phyloP scores from a whole-genome alignment of 1,140 invertebrate species.

The Lucilia sericata region DNA sequence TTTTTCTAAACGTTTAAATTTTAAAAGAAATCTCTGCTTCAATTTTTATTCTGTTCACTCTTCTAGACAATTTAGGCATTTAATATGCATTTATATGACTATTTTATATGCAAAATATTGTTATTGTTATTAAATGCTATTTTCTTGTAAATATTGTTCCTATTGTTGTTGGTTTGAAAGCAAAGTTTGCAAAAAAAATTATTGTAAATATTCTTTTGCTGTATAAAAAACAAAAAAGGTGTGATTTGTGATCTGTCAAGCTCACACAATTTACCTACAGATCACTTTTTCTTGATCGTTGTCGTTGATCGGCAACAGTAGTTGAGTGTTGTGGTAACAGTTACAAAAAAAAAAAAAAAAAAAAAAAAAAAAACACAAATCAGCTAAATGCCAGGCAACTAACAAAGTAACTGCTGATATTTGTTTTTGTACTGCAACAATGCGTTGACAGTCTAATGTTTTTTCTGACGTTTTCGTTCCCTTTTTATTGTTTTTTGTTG shows the following conservation, averaged over 20 bases:
- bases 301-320: background rate
- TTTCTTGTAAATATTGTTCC: background rate
- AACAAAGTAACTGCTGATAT: background rate
- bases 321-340: constrained; percentile 8
- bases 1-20: background rate
- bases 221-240: constrained; percentile 38
- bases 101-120: constrained; percentile 4
- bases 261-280: constrained; percentile 34
- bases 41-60: background rate
- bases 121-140: constrained; percentile 11
- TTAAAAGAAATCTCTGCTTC: background rate
- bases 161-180: background rate
- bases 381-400: too few relatives aligned
- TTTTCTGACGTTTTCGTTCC: background rate
- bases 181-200: background rate
- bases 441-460: constrained; percentile 28
- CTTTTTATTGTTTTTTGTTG: background rate
- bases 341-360: background rate
- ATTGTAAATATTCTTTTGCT: background rate
- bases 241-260: constrained; percentile 42
- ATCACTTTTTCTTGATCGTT: constrained; percentile 33
- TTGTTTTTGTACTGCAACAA: constrained; percentile 19
- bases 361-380: background rate
- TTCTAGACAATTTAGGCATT: background rate
- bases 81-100: background rate